Evolutionary conservation across 2,888 invertebrate genomes (phyloP).

Genomic region (Exocentrus adspersus): DNA sequence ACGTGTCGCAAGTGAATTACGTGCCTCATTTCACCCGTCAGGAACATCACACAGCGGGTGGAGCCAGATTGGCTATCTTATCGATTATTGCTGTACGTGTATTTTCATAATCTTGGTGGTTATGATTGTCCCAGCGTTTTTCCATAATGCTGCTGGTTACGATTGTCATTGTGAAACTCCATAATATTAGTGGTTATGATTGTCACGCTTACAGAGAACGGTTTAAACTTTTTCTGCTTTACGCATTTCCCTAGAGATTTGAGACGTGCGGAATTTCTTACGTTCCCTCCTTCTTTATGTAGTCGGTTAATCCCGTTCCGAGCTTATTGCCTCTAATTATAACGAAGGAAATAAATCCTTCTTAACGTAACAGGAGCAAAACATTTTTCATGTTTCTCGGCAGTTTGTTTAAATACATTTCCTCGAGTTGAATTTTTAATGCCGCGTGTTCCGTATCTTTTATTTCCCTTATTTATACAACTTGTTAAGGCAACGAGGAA

Average conservation of each 20-base stretch:
- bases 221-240: too few relatives aligned
- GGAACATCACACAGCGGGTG: slow-evolving; percentile 40
- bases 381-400: not conserved
- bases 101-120: too few relatives aligned
- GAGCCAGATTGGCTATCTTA: too few relatives aligned
- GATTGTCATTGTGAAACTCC: too few relatives aligned
- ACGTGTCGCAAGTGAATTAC: slow-evolving; percentile 36
- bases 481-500: too few relatives aligned
- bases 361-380: not conserved
- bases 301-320: not conserved
- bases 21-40: slow-evolving; percentile 51
- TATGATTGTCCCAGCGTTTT: too few relatives aligned
- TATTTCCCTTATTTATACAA: not conserved
- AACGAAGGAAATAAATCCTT: slow-evolving; percentile 1
- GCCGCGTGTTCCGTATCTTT: not conserved
- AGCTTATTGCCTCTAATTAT: slow-evolving; percentile 3
- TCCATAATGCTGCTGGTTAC: too few relatives aligned
- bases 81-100: too few relatives aligned
- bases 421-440: not conserved
- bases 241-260: too few relatives aligned
- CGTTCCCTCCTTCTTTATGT: not conserved
- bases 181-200: too few relatives aligned
- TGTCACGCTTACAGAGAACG: too few relatives aligned
- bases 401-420: not conserved
- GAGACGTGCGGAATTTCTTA: too few relatives aligned